Conservation (phyloP, 2,888 invertebrate genomes). For the Taphrorychus bicolor region DNA sequence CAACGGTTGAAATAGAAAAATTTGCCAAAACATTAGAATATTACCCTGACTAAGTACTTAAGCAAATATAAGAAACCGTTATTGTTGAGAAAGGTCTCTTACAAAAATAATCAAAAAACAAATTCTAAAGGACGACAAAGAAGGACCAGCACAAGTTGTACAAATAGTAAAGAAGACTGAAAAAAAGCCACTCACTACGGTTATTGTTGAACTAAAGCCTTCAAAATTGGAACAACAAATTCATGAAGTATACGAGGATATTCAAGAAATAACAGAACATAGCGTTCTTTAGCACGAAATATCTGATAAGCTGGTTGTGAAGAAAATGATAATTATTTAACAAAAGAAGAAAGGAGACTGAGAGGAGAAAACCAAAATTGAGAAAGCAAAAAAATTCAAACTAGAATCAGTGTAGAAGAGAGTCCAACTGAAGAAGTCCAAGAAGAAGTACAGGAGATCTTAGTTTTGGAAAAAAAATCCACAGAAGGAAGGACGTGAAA, state of each 20-base stretch:
- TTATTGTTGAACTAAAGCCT: no score
- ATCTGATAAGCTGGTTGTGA: conserved; percentile 52
- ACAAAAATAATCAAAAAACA: conserved; percentile 16
- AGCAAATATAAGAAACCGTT: conserved; percentile 10
- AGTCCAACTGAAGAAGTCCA: conserved; percentile 57
- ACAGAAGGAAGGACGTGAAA: conserved; percentile 47
- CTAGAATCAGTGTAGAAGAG: conserved; percentile 36
- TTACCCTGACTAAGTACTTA: no score
- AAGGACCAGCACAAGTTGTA: no score
- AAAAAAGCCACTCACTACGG: no score
- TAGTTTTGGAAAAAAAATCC: conserved; percentile 26
- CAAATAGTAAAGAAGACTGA: no score
- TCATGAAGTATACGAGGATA: no score
- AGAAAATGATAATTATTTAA: conserved; percentile 39
- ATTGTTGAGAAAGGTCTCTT: conserved; percentile 7
- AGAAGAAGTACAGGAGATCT: conserved; percentile 43
- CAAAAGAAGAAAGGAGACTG: conserved; percentile 3
- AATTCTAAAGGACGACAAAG: conserved; percentile 34
- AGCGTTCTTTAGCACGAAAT: conserved; percentile 51
- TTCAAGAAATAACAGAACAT: no score
- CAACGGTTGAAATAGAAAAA: conserved; percentile 57
- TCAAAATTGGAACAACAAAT: no score
- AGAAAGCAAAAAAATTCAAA: conserved; percentile 23
- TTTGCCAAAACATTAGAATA: no score
- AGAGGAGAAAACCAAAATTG: conserved; percentile 7